These are phyloP conservation scores for Coilia nasus DNA, from an alignment of 2,797 vertebrate genomes.

Conservation along the genomic window DNA sequence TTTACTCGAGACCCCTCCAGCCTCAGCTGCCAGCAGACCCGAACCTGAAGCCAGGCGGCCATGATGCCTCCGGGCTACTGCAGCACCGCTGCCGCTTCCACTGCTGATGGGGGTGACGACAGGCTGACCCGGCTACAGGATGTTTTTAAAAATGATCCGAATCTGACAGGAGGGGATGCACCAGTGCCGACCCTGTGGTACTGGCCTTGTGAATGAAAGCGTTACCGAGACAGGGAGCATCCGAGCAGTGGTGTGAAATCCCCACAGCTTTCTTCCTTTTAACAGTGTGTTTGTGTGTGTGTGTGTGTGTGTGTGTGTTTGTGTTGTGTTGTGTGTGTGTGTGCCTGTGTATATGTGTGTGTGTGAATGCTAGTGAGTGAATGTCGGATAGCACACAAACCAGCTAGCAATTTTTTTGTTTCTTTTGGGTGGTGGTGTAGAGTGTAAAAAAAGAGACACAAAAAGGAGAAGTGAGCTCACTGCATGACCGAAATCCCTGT, in stretches of 20 bases:
- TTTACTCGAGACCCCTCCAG: conserved; percentile 35
- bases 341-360: no score
- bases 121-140: background rate
- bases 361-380: background rate
- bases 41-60: conserved; percentile 20
- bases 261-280: background rate
- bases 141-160: background rate
- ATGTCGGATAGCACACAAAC: background rate
- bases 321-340: no score
- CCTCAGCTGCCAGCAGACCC: conserved; percentile 30
- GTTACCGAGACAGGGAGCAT: background rate
- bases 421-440: background rate
- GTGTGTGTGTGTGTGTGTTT: no score
- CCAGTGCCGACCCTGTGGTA: background rate
- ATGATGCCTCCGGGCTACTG: conserved; percentile 14
- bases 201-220: background rate
- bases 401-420: no score
- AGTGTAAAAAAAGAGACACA: background rate
- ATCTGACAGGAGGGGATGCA: conserved; percentile 11
- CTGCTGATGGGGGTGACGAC: background rate
- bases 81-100: background rate
- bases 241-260: background rate
- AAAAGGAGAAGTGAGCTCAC: background rate
- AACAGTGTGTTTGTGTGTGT: background rate
- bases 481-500: background rate